A percentile compares a stretch with the other conserved stretches of the same genome.
Conservation (phyloP, 2,888 invertebrate genomes). For the Amphipyra tragopoginis region DNA sequence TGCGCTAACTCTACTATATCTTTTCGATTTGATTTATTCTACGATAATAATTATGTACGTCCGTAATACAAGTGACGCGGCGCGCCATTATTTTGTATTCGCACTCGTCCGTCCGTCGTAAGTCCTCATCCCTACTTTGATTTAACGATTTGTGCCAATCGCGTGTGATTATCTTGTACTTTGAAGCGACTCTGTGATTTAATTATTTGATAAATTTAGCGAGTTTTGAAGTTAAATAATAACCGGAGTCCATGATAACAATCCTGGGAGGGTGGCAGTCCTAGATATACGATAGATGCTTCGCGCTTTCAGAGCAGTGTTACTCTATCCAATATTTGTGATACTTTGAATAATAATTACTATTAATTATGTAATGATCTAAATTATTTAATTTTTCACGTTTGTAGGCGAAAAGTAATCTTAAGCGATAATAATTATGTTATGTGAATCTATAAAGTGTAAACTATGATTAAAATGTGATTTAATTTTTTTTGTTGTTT, state of each 20-base stretch:
- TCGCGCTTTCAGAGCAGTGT: slow-evolving; percentile 85
- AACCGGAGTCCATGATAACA: slow-evolving; percentile 49
- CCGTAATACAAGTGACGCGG: slow-evolving; percentile 28
- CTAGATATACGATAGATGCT: slow-evolving; percentile 80
- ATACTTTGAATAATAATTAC: slow-evolving; percentile 89
- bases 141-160: slow-evolving; percentile 65
- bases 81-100: slow-evolving; percentile 36
- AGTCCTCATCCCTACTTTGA: slow-evolving; percentile 48
- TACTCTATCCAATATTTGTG: slow-evolving; percentile 88
- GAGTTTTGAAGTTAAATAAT: slow-evolving; percentile 55
- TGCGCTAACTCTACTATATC: slow-evolving; percentile 28
- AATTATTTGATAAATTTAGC: slow-evolving; percentile 60
- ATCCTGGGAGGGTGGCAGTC: slow-evolving; percentile 61
- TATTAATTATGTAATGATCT: slow-evolving; percentile 79
- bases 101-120: slow-evolving; percentile 50
- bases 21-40: slow-evolving; percentile 42
- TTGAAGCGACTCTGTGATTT: slow-evolving; percentile 67
- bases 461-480: slow-evolving; percentile 86
- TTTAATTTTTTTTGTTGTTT: slow-evolving; percentile 74
- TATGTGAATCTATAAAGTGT: slow-evolving; percentile 83
- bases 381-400: slow-evolving; percentile 90
- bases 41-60: slow-evolving; percentile 18
- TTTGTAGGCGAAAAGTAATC: slow-evolving; percentile 84
- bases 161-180: slow-evolving; percentile 64
- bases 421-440: slow-evolving; percentile 81